These are phyloP conservation scores for Blastobasis lacticolella DNA, from an alignment of 2,888 invertebrate species.

Conservation along the genomic window DNA sequence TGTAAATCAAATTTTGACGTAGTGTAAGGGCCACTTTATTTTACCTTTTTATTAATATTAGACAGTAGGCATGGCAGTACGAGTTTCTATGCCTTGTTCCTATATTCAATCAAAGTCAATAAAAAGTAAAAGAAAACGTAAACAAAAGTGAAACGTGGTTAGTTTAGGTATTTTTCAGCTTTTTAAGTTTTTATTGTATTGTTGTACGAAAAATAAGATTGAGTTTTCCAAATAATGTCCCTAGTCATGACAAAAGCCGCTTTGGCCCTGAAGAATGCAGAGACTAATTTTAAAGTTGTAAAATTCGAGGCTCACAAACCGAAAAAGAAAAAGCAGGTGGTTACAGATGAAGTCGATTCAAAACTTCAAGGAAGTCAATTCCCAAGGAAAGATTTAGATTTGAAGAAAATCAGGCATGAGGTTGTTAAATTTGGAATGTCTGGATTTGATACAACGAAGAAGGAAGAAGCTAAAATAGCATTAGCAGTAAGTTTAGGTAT, in stretches of 20 bases:
- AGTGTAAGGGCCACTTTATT: no score
- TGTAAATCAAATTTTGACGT: no score
- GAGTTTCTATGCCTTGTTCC: no score
- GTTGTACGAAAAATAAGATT: no score
- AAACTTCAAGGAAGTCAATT: constrained; percentile 17
- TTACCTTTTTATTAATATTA: no score
- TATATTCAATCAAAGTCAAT: no score
- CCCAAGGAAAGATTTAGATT: constrained; percentile 73
- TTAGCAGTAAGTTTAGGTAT: constrained; percentile 84
- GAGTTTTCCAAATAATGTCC: constrained; percentile 33
- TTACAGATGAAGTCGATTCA: constrained; percentile 17
- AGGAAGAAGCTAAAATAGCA: constrained; percentile 85
- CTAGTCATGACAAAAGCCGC: constrained; percentile 69
- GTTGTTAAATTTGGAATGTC: constrained; percentile 88
- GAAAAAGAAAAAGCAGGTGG: constrained; percentile 42
- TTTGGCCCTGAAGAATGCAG: constrained; percentile 51
- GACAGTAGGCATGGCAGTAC: no score
- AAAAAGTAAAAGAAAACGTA: no score
- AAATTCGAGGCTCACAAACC: constrained; percentile 69
- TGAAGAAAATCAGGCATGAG: constrained; percentile 86
- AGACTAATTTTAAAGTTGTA: constrained; percentile 59
- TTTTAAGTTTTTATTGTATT: neutral
- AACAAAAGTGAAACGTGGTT: no score
- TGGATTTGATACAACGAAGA: constrained; percentile 80
- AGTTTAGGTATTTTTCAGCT: no score